These are phyloP conservation scores for Eriosoma lanigerum DNA, from an alignment of 1,140 invertebrate species.

Conservation along the genomic window DNA sequence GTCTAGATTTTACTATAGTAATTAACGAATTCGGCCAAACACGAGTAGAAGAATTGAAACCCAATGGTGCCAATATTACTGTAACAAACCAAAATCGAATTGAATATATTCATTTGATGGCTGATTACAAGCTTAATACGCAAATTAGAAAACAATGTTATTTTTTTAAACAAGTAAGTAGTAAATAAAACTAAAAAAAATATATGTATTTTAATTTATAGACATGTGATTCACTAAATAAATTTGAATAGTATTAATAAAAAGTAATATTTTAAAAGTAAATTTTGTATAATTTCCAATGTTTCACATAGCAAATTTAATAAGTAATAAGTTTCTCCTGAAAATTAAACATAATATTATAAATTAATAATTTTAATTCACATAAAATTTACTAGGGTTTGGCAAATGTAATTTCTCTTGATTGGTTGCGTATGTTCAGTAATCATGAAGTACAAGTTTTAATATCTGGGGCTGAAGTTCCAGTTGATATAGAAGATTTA, in stretches of 20 bases:
- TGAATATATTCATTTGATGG: slow-evolving; percentile 95
- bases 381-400: slow-evolving; percentile 64
- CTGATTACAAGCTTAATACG: slow-evolving; percentile 92
- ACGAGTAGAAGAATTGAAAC: slow-evolving; percentile 85
- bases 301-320: too few relatives aligned
- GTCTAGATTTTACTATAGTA: slow-evolving; percentile 91
- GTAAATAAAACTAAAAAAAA: background rate
- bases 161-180: slow-evolving; percentile 71
- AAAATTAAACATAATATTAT: too few relatives aligned
- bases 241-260: background rate
- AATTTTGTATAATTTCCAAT: too few relatives aligned
- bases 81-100: slow-evolving; percentile 91
- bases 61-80: slow-evolving; percentile 81
- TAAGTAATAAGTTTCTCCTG: too few relatives aligned
- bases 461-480: slow-evolving; percentile 89
- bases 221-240: background rate
- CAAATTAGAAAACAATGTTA: slow-evolving; percentile 85
- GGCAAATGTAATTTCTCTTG: slow-evolving; percentile 82
- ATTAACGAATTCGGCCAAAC: slow-evolving; percentile 89
- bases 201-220: background rate
- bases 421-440: slow-evolving; percentile 94
- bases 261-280: too few relatives aligned
- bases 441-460: slow-evolving; percentile 91
- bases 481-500: slow-evolving; percentile 90
- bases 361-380: too few relatives aligned